phyloP scores from a whole-genome alignment of 1,140 invertebrate genomes.

The Atta colombica region DNA sequence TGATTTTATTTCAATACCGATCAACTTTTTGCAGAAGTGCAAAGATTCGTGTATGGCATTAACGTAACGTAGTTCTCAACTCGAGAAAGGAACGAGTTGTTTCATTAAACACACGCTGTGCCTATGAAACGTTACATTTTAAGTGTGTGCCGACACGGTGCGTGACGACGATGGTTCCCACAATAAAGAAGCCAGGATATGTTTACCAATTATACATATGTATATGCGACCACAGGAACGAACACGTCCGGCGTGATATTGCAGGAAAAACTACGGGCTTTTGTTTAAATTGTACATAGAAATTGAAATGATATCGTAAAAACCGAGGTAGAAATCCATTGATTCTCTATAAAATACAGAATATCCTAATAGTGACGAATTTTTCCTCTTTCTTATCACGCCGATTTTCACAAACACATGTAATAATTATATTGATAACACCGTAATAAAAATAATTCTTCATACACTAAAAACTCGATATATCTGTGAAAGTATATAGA shows the following conservation, averaged over 20 bases:
- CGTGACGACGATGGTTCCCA: slow-evolving; percentile 79
- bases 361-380: not conserved
- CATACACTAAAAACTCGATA: no score
- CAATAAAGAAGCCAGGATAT: slow-evolving; percentile 71
- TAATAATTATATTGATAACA: not conserved
- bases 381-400: not conserved
- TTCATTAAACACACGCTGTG: slow-evolving; percentile 62
- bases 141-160: slow-evolving; percentile 75
- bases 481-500: no score
- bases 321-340: not conserved
- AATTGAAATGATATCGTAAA: slow-evolving; percentile 20
- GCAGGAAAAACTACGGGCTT: slow-evolving; percentile 49
- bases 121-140: slow-evolving; percentile 71
- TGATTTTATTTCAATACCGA: slow-evolving; percentile 1
- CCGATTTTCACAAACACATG: not conserved
- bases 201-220: slow-evolving; percentile 74
- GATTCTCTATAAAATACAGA: slow-evolving; percentile 8
- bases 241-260: slow-evolving; percentile 58
- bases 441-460: no score
- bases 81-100: slow-evolving; percentile 53
- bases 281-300: slow-evolving; percentile 51
- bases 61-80: slow-evolving; percentile 15
- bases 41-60: slow-evolving; percentile 8
- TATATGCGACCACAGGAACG: slow-evolving; percentile 67
- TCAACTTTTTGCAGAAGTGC: not conserved